Evolutionary conservation across 2,888 invertebrate species (phyloP), one percentile per base, ranked within the genome.

Genomic region (Lepidochrysops patricia): DNA sequence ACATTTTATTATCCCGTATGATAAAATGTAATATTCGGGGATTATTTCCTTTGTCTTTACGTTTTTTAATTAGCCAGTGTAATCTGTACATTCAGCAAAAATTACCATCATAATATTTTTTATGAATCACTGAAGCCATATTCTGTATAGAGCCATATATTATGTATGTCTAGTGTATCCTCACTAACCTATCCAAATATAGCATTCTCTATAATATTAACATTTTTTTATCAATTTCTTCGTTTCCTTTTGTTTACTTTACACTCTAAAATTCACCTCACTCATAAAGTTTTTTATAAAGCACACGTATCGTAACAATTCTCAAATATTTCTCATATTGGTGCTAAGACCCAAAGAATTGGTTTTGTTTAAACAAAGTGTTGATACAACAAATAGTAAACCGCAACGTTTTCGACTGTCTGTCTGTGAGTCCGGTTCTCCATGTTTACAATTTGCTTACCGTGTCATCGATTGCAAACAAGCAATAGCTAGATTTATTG

Each of bases 361-460:
- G 29, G 29, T 29, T 19, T 12, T 43, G 43, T 43, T 43, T 23
- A 43, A 43, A 43, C 43, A 19, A 23, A 9, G 19, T 43, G 43
- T 52, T 52, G 52, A 27, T 27, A 27, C 13, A 26, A 9, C 26
- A 13, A 19, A 13, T n/a, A 13, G n/a, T 13, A 13, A 52, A 27
- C 50, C 50, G 50, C 50, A 52, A 52, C 52, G 27, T 26, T 27
- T 13, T 52, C 13, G 52, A 13, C 52, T 13, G 13, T 29, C 4
- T 29, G 54, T 29, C 13, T 32, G 9, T 26, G 54, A 32, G 29
- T 54, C 54, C 54, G 32, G 54, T 54, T 54, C 15, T 54, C 7
- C 19, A 19, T 54, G 19, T 54, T 54, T 27, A 54, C 54, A 32
- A 32, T 54, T 54, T 32, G 54, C 54, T 32, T 54, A 54, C 32